Evolutionary conservation across 2,113 vertebrate species (phyloP), one percentile per base, ranked within the genome.

Genomic region (Phylloscopus trochiloides): DNA sequence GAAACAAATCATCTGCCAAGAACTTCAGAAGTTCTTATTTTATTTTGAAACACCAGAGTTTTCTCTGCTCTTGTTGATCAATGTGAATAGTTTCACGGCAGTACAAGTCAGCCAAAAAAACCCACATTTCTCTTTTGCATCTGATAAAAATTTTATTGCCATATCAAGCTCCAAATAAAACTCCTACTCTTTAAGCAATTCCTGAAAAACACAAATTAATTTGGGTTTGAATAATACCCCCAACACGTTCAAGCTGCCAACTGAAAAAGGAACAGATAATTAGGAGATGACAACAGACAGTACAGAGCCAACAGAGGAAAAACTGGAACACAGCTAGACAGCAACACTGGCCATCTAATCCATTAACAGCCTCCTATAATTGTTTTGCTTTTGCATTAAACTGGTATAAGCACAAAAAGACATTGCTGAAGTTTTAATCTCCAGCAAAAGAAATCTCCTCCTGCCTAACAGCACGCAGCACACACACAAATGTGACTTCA

Each of bases 171-270:
- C 87, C 74, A 94, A 91, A 95, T 94, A 95, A 88, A 94, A 91
- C 80, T 96, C 94, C 59, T 85, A 86, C 92, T 96, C 89, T 94
- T 83, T 67, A 59, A 90, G 50, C 48, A 91, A 75, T 97, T 97
- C 90, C 86, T 93, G 85, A 90, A 96, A 86, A 96, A 94, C 82
- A 92, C 86, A 91, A 90, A 95, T 97, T 95, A 91, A 97, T 97
- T 96, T 98, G 89, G 66, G 80, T 92, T 96, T 93, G 80, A 84
- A 94, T 86, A 97, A 95, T 96, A 85, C 58, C 76, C 74, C 88
- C 67, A 62, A 96, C 97, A 70, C 82, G 57, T 91, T 90, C 88
- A 95, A 90, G 82, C 92, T 95, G 67, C 94, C 96, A 95, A 72
- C 86, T 71, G 84, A 87, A 94, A 95, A 96, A 80, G 74, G 90